Base-by-base conservation (phyloP, 2,797 vertebrate species). In the Sylvia borin region DNA sequence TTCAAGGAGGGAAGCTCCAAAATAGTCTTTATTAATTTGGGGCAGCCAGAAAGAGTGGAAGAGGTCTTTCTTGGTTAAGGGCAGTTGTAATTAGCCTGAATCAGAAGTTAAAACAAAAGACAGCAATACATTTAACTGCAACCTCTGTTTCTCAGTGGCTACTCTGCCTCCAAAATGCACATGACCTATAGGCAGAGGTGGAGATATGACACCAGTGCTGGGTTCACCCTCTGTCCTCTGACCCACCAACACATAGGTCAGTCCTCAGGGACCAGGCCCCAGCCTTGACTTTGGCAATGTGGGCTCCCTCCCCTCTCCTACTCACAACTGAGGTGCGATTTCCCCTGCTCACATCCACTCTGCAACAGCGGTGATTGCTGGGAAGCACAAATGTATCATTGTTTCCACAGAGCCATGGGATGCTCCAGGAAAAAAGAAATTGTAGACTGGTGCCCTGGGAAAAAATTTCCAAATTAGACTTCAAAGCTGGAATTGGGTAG, bases 131-230 rank as follows among this genome's bases (percentile, higher is more conserved):
- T 66, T 38, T 38, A 55, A 27, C 29, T 38, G 34, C 29, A 57
- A 17, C 9, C 14, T 57, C 42, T 67, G 18, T 38, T 67, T 48
- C 55, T 38, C 62, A 27, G 42, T 57, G 51, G 42, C 47, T 54
- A n/a, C 14, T 38, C 61, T 48, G 53, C 60, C 34, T 80, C 36
- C n/a, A n/a, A 51, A 58, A 17, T 8, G 10, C n/a, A 45, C 0
- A 0, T 25, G 32, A 29, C 13, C 43, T 50, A 13, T 21, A 55
- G 51, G 34, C 32, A 65, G 47, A 61, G 13, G 3, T 40, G 42
- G 27, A 71, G 36, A 13, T 48, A 29, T 0, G 1, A 34, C 1
- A 5, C 10, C 21, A 25, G 29, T 1, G 0, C 31, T 42, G 6
- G 10, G 7, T 53, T 27, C 18, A 10, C 4, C 24, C 43, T 17